phyloP scores from a whole-genome alignment of 2,113 vertebrate species.

The Pithys albifrons region DNA sequence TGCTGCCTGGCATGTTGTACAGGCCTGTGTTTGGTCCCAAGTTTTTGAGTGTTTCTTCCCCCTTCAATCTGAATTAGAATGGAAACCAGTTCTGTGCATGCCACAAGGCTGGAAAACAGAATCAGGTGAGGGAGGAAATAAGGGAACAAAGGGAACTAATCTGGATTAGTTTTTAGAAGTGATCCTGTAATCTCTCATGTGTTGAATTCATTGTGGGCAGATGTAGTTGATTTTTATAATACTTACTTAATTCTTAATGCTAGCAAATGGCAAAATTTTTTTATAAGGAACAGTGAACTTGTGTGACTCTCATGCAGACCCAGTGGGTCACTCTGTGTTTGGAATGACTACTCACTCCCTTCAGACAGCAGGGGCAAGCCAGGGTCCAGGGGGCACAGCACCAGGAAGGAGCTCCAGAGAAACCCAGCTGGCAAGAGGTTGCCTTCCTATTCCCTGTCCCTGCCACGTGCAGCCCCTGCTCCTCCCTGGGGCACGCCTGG shows the following conservation, averaged over 20 bases:
- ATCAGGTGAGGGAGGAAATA: background rate
- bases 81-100: background rate
- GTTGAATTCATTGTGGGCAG: background rate
- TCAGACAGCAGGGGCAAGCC: background rate
- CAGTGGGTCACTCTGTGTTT: background rate
- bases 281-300: background rate
- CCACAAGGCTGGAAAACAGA: background rate
- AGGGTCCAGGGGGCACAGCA: background rate
- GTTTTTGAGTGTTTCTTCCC: background rate
- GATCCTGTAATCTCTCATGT: background rate
- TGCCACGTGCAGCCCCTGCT: background rate
- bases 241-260: background rate
- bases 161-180: background rate
- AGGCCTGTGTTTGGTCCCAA: background rate
- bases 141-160: background rate
- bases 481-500: background rate
- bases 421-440: background rate
- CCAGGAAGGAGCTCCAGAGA: background rate
- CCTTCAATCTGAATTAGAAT: background rate
- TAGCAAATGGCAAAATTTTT: background rate
- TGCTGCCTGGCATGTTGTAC: background rate
- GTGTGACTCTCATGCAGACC: background rate
- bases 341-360: accelerated
- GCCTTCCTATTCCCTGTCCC: background rate
- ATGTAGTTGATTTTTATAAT: background rate